A percentile compares a stretch with the other conserved stretches of the same genome.
Conservation (phyloP, 2,113 vertebrate genomes). For the Zapus hudsonius region DNA sequence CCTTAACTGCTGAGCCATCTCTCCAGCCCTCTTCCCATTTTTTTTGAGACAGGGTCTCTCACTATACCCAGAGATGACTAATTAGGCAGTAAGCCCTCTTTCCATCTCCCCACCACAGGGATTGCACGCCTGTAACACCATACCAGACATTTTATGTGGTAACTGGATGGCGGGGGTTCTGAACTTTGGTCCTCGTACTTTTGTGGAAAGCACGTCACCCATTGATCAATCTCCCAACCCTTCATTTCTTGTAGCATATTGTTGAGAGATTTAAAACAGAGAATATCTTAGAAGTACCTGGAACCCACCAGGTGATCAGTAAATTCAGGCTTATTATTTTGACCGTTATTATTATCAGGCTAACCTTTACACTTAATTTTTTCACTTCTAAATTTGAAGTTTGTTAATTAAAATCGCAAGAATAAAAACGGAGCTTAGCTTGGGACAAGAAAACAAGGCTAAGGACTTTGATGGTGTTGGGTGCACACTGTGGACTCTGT, state of each 20-base stretch:
- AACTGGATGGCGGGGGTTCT: no score
- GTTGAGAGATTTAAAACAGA: neutral
- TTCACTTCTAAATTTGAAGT: neutral
- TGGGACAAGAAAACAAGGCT: neutral
- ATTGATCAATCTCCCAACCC: no score
- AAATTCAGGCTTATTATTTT: neutral
- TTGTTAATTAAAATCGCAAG: conserved; percentile 9
- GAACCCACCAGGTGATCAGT: neutral
- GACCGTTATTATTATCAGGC: neutral
- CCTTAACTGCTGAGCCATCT: no score
- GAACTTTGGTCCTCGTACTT: no score
- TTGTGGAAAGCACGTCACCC: no score
- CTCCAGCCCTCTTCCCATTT: no score
- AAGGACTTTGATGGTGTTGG: neutral
- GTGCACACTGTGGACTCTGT: neutral
- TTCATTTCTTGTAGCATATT: neutral
- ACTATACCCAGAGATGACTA: no score
- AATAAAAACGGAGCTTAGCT: neutral
- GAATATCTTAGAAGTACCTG: neutral
- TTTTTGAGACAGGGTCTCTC: no score
- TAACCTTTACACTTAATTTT: neutral
- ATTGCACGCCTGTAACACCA: no score
- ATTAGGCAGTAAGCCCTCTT: no score
- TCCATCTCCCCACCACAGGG: no score
- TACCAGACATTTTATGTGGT: no score